Percentiles rank a stretch among this genome's conserved stretches.
Evolutionary conservation across 1,140 invertebrate species (phyloP).

Genomic region (Dreissena rostriformis): DNA sequence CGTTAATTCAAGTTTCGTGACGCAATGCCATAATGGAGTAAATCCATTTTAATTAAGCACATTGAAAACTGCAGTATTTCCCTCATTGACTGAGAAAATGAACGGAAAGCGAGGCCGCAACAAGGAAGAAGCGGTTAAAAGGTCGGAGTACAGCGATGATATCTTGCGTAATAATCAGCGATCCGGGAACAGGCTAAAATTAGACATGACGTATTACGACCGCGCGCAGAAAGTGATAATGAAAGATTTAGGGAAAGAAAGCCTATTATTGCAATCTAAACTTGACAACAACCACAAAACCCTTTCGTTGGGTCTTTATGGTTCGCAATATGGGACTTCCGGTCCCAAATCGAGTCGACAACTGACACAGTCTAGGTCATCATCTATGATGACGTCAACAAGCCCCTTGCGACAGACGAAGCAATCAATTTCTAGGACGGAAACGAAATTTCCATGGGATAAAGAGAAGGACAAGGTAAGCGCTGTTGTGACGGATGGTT

Average conservation of each 20-base stretch:
- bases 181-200: constrained; percentile 54
- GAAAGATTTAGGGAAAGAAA: constrained; percentile 54
- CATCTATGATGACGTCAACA: neutral
- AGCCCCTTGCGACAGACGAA: neutral
- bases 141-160: constrained; percentile 62
- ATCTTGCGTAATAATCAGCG: constrained; percentile 57
- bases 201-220: constrained; percentile 51
- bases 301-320: constrained; percentile 40
- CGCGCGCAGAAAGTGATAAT: constrained; percentile 51
- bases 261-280: constrained; percentile 39
- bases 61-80: too few relatives aligned
- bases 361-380: neutral
- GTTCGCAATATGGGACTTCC: constrained; percentile 23
- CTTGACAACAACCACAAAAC: constrained; percentile 31
- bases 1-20: too few relatives aligned
- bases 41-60: too few relatives aligned
- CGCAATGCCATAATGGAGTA: too few relatives aligned
- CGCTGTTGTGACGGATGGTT: neutral
- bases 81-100: neutral
- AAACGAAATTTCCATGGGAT: constrained; percentile 47
- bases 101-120: neutral
- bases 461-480: constrained; percentile 3
- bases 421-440: neutral
- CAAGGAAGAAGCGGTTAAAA: constrained; percentile 9
- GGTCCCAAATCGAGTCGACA: constrained; percentile 12